A percentile compares a stretch with the other conserved stretches of the same genome.
Evolutionary conservation across 2,888 invertebrate genomes (phyloP).

Genomic region (Abscondita cerata): DNA sequence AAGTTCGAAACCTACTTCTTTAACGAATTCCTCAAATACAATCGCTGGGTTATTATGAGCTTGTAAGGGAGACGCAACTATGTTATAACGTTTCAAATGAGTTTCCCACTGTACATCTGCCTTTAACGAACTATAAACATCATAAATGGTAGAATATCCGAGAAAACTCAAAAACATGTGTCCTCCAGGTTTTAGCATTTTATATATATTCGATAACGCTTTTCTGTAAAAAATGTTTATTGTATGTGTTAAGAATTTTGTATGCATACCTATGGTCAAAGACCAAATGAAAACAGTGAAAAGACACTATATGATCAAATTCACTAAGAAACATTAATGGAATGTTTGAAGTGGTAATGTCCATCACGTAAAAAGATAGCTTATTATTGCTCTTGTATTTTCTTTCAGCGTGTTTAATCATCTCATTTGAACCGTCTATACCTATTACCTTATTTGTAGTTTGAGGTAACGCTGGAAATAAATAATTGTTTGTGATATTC

Average conservation of each 20-base stretch:
- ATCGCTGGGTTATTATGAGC: neutral
- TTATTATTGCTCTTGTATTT: neutral
- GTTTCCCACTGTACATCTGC: neutral
- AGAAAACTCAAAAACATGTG: neutral
- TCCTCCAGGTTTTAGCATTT: neutral
- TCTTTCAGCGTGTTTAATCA: neutral
- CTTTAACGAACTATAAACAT: neutral
- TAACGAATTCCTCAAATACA: neutral
- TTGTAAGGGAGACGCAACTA: neutral
- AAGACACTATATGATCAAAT: neutral
- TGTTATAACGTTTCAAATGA: neutral
- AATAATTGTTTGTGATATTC: neutral
- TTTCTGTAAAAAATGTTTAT: neutral
- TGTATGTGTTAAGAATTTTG: too few relatives aligned
- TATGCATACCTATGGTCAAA: too few relatives aligned
- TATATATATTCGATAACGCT: neutral
- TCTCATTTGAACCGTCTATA: neutral
- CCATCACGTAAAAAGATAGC: neutral
- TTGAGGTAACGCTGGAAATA: neutral
- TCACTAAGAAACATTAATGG: neutral
- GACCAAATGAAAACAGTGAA: neutral
- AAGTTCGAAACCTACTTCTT: neutral
- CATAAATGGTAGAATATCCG: neutral
- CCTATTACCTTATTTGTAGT: neutral
- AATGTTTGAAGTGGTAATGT: neutral